A percentile compares a stretch with the other conserved stretches of the same genome.
These are phyloP conservation scores for Papilio elwesi DNA, from an alignment of 2,888 invertebrate species.

Conservation along the genomic window DNA sequence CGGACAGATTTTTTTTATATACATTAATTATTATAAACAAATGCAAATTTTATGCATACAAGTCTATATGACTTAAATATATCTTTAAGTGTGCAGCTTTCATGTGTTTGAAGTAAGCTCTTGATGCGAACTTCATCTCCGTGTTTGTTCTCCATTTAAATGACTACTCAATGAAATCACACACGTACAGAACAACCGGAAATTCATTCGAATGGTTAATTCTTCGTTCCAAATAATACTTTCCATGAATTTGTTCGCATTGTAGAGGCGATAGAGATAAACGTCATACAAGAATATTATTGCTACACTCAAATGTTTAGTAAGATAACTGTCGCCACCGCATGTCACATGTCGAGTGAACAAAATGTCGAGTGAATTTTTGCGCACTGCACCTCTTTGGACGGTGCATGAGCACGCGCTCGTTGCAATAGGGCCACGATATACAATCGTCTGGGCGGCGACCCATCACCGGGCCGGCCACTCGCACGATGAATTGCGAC, in stretches of 20 bases:
- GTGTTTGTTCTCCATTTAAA: background rate
- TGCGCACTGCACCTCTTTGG: conserved; percentile 74
- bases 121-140: background rate
- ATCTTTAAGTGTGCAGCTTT: background rate
- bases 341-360: conserved; percentile 58
- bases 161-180: background rate
- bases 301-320: conserved; percentile 8
- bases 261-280: background rate
- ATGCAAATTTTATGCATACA: background rate
- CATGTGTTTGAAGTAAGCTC: background rate
- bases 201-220: background rate
- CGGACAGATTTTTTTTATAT: too few species aligned
- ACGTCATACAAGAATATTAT: background rate
- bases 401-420: conserved; percentile 55
- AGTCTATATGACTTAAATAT: background rate
- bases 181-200: background rate
- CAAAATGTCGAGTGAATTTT: conserved; percentile 63
- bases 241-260: background rate
- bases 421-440: conserved; percentile 63
- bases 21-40: background rate
- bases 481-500: conserved; percentile 35
- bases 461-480: conserved; percentile 53
- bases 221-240: conserved; percentile 1
- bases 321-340: conserved; percentile 31
- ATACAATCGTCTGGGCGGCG: conserved; percentile 62